phyloP scores from a whole-genome alignment of 2,888 invertebrate species.

The Allacma fusca region DNA sequence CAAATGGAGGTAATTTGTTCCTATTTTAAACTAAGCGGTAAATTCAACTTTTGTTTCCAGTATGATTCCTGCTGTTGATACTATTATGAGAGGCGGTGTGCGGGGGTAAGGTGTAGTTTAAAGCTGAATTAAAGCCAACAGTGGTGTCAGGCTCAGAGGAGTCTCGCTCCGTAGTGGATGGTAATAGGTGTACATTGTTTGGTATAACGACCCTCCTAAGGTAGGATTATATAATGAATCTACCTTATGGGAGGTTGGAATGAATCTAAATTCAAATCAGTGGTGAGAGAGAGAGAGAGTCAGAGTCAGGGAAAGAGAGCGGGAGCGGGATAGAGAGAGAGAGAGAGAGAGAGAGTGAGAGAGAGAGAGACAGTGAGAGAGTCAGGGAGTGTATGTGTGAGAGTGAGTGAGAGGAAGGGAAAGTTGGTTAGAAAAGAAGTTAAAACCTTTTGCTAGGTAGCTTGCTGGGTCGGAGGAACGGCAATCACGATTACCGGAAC shows the following conservation, averaged over 20 bases:
- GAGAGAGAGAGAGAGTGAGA: not conserved
- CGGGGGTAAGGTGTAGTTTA: not conserved
- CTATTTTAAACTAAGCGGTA: constrained; percentile 6
- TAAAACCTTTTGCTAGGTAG: constrained; percentile 1
- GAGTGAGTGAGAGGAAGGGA: not conserved
- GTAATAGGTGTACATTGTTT: constrained; percentile 12
- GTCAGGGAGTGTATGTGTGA: not conserved
- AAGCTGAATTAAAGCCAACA: not conserved
- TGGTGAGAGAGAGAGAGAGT: constrained; percentile 4
- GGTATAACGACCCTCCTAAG: not conserved
- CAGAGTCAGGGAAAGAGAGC: not conserved
- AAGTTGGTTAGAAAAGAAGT: constrained; percentile 19
- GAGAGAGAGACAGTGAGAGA: not conserved
- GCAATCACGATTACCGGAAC: constrained; percentile 27
- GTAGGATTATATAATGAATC: constrained; percentile 16
- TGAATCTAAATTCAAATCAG: constrained; percentile 26
- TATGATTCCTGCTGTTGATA: constrained; percentile 11
- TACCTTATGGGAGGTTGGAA: constrained; percentile 5
- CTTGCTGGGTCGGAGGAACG: constrained; percentile 8
- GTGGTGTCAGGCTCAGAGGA: not conserved
- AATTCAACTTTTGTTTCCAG: not conserved
- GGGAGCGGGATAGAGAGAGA: not conserved
- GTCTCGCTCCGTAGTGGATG: not conserved
- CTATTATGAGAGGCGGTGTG: not conserved
- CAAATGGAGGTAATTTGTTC: not conserved